phyloP scores from a whole-genome alignment of 2,888 invertebrate genomes.

The Drosophila percnosoma region DNA sequence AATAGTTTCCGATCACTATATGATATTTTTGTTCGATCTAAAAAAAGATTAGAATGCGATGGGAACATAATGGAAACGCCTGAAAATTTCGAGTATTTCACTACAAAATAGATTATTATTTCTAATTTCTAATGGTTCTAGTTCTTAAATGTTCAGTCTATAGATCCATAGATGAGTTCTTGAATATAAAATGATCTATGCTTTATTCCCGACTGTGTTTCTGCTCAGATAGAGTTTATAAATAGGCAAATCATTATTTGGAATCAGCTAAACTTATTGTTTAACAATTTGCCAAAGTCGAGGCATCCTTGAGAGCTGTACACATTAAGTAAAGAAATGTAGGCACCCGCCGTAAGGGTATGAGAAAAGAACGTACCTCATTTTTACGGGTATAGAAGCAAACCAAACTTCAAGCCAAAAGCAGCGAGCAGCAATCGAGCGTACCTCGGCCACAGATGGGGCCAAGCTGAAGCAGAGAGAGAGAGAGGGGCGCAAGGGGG shows the following conservation, averaged over 20 bases:
- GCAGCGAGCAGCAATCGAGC: conserved; percentile 56
- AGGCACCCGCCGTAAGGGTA: not conserved
- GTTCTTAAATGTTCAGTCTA: not conserved
- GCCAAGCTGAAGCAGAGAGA: not conserved
- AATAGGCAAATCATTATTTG: not conserved
- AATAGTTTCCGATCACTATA: not conserved
- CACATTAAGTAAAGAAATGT: accelerated
- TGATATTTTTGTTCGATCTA: not conserved
- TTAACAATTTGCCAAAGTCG: not conserved
- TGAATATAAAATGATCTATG: not conserved
- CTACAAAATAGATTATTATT: not conserved
- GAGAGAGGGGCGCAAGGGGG: not conserved
- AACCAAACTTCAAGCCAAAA: conserved; percentile 59
- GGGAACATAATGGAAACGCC: not conserved
- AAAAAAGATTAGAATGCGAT: not conserved
- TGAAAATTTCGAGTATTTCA: not conserved
- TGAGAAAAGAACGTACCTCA: conserved; percentile 70
- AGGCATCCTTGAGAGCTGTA: not conserved
- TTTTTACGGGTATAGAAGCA: conserved; percentile 70
- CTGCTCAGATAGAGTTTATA: not conserved
- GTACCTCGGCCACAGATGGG: conserved; percentile 42
- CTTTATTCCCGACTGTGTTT: not conserved
- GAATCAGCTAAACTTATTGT: not conserved
- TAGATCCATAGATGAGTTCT: not conserved
- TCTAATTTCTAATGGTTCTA: not conserved